phyloP scores from a whole-genome alignment of 2,797 vertebrate genomes.

The Triplophysa bombifrons region DNA sequence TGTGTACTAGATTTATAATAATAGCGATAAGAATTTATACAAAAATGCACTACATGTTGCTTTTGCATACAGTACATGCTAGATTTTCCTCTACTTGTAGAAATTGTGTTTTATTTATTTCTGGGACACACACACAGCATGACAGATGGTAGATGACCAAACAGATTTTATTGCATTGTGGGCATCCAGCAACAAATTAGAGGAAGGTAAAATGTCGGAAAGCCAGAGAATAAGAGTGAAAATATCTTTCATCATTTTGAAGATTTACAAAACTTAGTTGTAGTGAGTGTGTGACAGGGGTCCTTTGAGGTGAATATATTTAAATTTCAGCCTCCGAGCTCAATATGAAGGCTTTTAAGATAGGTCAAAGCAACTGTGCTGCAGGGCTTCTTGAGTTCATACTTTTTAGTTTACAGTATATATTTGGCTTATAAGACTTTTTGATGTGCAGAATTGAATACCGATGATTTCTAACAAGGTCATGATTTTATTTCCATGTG shows the following conservation, averaged over 20 bases:
- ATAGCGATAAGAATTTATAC: not conserved
- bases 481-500: not conserved
- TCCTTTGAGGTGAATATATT: conserved; percentile 1
- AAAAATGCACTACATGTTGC: not conserved
- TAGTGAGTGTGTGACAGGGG: not conserved
- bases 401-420: not conserved
- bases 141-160: conserved; percentile 5
- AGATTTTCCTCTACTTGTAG: not conserved
- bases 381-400: not conserved
- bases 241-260: not conserved
- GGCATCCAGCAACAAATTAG: not conserved
- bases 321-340: not conserved
- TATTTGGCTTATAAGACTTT: not conserved
- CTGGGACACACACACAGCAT: not conserved
- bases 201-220: not conserved
- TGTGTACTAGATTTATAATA: no score
- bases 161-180: not conserved
- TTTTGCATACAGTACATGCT: not conserved
- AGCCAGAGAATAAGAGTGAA: not conserved
- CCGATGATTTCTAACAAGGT: not conserved
- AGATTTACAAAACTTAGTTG: not conserved
- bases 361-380: conserved; percentile 2
- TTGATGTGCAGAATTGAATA: not conserved
- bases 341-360: conserved; percentile 2
- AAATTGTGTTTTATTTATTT: not conserved